Evolutionary conservation across 2,888 invertebrate genomes (phyloP).

Genomic region (Polylopha cassiicola): DNA sequence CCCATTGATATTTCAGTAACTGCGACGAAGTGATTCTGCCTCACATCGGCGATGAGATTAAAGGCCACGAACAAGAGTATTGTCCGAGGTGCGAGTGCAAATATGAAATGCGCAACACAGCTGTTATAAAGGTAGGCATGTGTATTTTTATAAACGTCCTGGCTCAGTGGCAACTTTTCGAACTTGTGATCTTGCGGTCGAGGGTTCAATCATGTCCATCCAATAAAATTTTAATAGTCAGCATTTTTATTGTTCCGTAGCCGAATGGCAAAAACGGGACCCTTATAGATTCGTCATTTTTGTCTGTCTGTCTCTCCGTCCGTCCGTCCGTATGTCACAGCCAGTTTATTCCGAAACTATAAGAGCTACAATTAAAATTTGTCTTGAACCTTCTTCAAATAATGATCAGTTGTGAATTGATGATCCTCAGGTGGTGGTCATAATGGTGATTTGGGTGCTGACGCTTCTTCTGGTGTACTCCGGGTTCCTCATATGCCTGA

Average conservation of each 20-base stretch:
- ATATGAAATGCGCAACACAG: constrained; percentile 93
- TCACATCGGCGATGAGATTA: constrained; percentile 79
- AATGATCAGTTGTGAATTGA: not conserved
- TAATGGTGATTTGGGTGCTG: constrained; percentile 96
- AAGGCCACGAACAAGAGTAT: constrained; percentile 86
- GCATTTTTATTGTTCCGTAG: no score
- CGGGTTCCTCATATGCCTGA: constrained; percentile 94
- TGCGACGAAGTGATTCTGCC: constrained; percentile 87
- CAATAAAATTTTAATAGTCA: no score
- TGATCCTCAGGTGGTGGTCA: constrained; percentile 90
- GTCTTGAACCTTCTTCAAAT: not conserved
- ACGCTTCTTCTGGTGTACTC: constrained; percentile 94
- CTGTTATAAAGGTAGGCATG: constrained; percentile 89
- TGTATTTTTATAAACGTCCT: no score
- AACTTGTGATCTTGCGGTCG: no score
- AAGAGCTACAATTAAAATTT: no score
- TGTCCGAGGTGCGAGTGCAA: constrained; percentile 94
- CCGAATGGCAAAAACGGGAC: not conserved
- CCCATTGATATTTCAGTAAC: constrained; percentile 76
- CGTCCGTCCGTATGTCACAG: no score
- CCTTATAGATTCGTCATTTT: not conserved
- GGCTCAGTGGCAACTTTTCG: no score
- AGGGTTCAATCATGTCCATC: no score
- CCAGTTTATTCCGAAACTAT: no score
- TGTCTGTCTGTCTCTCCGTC: no score